phyloP scores from a whole-genome alignment of 2,113 vertebrate species.

The Heloderma charlesbogerti region DNA sequence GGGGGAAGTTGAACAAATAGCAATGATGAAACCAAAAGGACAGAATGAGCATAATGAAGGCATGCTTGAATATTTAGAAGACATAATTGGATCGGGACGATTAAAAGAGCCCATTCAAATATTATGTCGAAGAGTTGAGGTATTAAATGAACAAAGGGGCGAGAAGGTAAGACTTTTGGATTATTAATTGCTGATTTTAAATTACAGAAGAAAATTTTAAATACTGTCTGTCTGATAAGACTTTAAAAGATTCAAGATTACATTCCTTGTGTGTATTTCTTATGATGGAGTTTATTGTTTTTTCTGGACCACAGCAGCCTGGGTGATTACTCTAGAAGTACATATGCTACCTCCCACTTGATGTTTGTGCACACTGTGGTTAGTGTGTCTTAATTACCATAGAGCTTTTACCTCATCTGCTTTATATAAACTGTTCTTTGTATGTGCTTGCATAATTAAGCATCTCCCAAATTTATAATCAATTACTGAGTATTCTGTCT shows the following conservation, averaged over 20 bases:
- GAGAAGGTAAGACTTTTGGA: slow-evolving; percentile 86
- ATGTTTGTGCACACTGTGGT: background rate
- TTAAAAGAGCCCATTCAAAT: slow-evolving; percentile 92
- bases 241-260: background rate
- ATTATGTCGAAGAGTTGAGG: slow-evolving; percentile 87
- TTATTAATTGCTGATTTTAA: background rate
- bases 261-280: background rate
- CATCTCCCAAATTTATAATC: background rate
- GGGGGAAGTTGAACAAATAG: slow-evolving; percentile 98
- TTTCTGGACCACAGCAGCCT: background rate
- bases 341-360: background rate
- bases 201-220: background rate
- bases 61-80: slow-evolving; percentile 97
- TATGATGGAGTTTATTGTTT: background rate
- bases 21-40: slow-evolving; percentile 98
- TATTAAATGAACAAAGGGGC: slow-evolving; percentile 91
- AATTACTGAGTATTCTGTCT: slow-evolving; percentile 41
- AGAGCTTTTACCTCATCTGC: background rate
- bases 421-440: background rate
- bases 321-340: background rate
- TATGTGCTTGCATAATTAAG: background rate
- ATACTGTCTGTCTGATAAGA: background rate
- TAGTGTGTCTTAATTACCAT: background rate
- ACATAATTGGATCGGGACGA: slow-evolving; percentile 93
- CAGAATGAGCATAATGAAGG: slow-evolving; percentile 96